A percentile compares a stretch with the other conserved stretches of the same genome.
phyloP scores from a whole-genome alignment of 2,797 vertebrate genomes.

The Chromobotia macracanthus region DNA sequence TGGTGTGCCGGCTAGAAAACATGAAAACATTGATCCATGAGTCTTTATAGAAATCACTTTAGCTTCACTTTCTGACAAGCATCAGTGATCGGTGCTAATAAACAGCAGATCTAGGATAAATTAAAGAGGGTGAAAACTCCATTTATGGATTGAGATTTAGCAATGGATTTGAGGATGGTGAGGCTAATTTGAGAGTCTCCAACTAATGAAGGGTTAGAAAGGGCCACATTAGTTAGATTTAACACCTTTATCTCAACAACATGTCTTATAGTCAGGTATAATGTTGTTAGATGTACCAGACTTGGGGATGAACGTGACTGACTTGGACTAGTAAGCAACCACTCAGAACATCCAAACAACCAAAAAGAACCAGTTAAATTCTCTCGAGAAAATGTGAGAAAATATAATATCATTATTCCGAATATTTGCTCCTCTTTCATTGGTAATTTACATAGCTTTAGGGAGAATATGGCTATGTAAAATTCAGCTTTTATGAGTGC shows the following conservation, averaged over 20 bases:
- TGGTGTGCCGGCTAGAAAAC: constrained; percentile 6
- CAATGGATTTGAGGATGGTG: background rate
- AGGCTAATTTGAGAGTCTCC: constrained; percentile 1
- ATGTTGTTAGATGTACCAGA: background rate
- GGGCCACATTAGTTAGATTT: constrained; percentile 30
- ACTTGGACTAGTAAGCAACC: too few relatives aligned
- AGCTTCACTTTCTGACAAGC: constrained; percentile 46
- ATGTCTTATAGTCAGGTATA: background rate
- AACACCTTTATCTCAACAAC: background rate
- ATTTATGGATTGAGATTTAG: constrained; percentile 14
- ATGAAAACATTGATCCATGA: constrained; percentile 27
- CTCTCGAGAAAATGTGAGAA: background rate
- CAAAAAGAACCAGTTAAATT: background rate
- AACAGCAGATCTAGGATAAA: constrained; percentile 47
- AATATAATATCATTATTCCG: background rate
- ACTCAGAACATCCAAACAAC: too few relatives aligned
- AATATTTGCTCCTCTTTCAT: background rate
- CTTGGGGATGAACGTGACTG: too few relatives aligned
- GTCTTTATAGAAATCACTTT: constrained; percentile 50
- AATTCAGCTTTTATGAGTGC: background rate
- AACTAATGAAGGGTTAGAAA: constrained; percentile 1
- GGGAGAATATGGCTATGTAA: background rate
- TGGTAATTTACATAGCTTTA: background rate
- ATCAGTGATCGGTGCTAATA: constrained; percentile 50
- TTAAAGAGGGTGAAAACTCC: constrained; percentile 12